Evolutionary conservation across 1,140 invertebrate species (phyloP).

Genomic region (Drosophila orena): DNA sequence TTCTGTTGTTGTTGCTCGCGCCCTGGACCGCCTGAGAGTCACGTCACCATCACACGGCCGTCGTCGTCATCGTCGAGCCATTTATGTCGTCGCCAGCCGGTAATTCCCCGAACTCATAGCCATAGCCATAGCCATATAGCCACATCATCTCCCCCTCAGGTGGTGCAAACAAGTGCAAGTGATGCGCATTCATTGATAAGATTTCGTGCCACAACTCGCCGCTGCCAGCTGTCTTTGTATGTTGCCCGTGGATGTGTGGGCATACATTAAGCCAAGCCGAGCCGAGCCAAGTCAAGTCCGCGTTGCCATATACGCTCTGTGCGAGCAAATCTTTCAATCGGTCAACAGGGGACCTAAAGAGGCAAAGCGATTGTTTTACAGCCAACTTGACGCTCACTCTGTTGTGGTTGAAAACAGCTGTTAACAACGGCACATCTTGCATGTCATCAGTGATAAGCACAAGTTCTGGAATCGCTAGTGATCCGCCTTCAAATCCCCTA

Average conservation of each 20-base stretch:
- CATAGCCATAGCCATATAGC: constrained; percentile 23
- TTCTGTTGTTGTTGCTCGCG: constrained; percentile 11
- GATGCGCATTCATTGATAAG: constrained; percentile 83
- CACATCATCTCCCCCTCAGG: constrained; percentile 25
- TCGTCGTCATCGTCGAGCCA: constrained; percentile 47
- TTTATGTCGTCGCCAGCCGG: constrained; percentile 67
- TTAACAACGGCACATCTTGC: constrained; percentile 6
- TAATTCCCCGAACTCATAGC: constrained; percentile 49
- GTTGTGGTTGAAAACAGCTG: constrained; percentile 47
- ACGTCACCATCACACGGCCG: constrained; percentile 48
- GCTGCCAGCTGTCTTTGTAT: constrained; percentile 26
- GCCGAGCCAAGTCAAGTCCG: constrained; percentile 46
- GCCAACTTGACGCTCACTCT: constrained; percentile 23
- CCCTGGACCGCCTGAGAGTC: constrained; percentile 69
- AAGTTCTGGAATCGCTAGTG: constrained; percentile 11
- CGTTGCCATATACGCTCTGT: constrained; percentile 61
- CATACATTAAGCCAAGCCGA: constrained; percentile 69
- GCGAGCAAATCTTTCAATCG: constrained; percentile 79
- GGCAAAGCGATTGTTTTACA: constrained; percentile 17
- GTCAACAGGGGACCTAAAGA: constrained; percentile 38
- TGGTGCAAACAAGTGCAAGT: constrained; percentile 79
- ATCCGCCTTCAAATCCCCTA: constrained; percentile 24
- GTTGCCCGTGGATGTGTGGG: constrained; percentile 59
- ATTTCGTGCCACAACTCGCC: constrained; percentile 66
- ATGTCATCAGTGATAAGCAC: constrained; percentile 43